A percentile compares a stretch with the other conserved stretches of the same genome.
Evolutionary conservation across 2,797 vertebrate species (phyloP).

Genomic region (Anguilla pacifica): DNA sequence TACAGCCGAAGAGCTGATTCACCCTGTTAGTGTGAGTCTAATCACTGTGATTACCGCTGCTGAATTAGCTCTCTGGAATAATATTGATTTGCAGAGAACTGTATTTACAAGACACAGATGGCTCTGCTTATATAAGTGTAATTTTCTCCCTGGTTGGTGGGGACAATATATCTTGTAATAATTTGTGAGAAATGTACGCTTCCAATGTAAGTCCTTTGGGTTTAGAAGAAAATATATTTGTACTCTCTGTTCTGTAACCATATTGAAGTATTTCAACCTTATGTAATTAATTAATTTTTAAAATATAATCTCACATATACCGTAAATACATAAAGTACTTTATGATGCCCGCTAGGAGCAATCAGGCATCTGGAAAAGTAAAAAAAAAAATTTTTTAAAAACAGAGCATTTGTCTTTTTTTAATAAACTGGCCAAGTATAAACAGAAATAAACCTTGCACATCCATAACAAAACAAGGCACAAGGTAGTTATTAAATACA

Average conservation of each 20-base stretch:
- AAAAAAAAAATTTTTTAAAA: background rate
- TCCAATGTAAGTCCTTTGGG: background rate
- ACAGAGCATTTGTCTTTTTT: background rate
- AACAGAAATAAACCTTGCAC: background rate
- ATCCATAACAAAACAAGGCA: background rate
- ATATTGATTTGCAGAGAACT: constrained; percentile 46
- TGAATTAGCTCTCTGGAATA: constrained; percentile 46
- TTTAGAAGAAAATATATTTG: background rate
- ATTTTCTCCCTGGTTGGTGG: constrained; percentile 26
- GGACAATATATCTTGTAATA: constrained; percentile 18
- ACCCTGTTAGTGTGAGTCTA: constrained; percentile 27
- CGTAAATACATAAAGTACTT: background rate
- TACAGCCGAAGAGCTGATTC: constrained; percentile 31
- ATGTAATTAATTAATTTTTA: background rate
- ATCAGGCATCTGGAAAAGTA: background rate
- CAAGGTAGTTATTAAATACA: background rate
- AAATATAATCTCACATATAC: background rate
- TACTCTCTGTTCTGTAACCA: background rate
- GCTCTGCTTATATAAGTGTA: constrained; percentile 15
- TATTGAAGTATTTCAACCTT: background rate
- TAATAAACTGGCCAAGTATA: background rate
- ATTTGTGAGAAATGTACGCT: background rate
- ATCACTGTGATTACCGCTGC: constrained; percentile 47
- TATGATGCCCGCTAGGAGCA: background rate
- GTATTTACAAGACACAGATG: constrained; percentile 27